Evolutionary conservation across 2,888 invertebrate genomes (phyloP), one percentile per base, ranked within the genome.

Genomic region (Rhodophaea formosa): DNA sequence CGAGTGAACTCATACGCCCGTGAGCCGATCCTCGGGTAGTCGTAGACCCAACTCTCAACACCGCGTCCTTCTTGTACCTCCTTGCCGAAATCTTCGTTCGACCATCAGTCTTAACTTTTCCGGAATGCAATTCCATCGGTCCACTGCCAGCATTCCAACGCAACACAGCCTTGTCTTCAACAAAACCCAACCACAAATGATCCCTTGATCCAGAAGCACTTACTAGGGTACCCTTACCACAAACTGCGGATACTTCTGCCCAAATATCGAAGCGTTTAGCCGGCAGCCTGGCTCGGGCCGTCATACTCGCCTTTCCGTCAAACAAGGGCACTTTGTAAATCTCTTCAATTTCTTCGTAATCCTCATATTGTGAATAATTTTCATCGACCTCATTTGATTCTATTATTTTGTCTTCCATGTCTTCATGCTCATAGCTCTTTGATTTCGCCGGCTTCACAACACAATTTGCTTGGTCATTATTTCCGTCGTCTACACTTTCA

Each of bases 171-270:
- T 79, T 84, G 46, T 84, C 80, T 54, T 84, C 79, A 15, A 84
- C 74, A 62, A 90, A 81, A 44, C 91, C 91, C 53, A 91, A 78
- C 90, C 89, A 91, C 62, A 90, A 78, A 75, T 91, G 86, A 77
- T 91, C 91, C 72, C 84, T 84, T 30, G 71, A 75, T 44, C 91
- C 91, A 30, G 84, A 79, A 60, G 87, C 84, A 67, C 84, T 88
- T 53, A 91, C 63, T 61, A 91, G 70, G 43, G 88, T 79, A 8
- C 91, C 91, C 59, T 78, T 75, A 3, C 82, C 84, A 62, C 91
- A 90, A 44, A 87, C 86, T 8, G 86, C 76, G 5, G 89, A 84
- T 29, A 91, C 86, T 66, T 91, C 90, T 10, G 88, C 89, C 88
- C 86, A 88, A 66, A 91, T 85, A 68, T 91, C 90, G 62, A 91